Base-by-base conservation (phyloP, 2,888 invertebrate genomes). In the Caradrina clavipalpis region DNA sequence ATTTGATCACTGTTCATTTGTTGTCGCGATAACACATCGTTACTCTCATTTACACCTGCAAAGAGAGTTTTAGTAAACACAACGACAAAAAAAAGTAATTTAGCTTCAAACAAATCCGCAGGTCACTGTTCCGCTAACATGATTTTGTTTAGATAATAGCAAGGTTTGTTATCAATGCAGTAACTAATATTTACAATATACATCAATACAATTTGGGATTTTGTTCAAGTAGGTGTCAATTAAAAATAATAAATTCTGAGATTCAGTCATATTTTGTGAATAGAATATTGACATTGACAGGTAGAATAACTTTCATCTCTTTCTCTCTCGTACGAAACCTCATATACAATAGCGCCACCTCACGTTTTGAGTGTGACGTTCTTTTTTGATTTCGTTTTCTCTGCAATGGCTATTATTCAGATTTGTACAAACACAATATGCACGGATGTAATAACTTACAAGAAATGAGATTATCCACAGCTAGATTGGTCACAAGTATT, bases 41-140 rank as follows among this genome's bases (percentile, higher is more conserved):
- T 93, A 90, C 90, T 89, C 90, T 92, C 91, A 89, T 88, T 85
- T 88, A 91, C 89, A 92, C 90, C 95, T 95, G 94, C 88, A 94
- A 81, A 94, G 84, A 89, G 85, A 88, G 89, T 87, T 86, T 85
- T 86, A 83, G 81, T 88, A 87, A 87, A 88, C 82, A 86, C 70
- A 78, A 64, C 72, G 71, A 63, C 54, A 56, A 56, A 73, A 72
- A 71, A 71, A 74, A 66, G 65, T 45, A 50, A 66, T 69, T 60
- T 50, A 63, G 58, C 45, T 50, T 65, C 45, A 56, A 69, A 73
- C 60, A 64, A 72, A 63, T 63, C 63, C 10, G 47, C 22, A 64
- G 63, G 49, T 76, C 74, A 73, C 58, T 58, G 59, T 53, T 19
- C 17, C 19, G 57, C 39, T 35, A 22, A 35, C 31, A 54, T 66